phyloP scores from a whole-genome alignment of 2,113 vertebrate genomes.

The Oncorhynchus masou region DNA sequence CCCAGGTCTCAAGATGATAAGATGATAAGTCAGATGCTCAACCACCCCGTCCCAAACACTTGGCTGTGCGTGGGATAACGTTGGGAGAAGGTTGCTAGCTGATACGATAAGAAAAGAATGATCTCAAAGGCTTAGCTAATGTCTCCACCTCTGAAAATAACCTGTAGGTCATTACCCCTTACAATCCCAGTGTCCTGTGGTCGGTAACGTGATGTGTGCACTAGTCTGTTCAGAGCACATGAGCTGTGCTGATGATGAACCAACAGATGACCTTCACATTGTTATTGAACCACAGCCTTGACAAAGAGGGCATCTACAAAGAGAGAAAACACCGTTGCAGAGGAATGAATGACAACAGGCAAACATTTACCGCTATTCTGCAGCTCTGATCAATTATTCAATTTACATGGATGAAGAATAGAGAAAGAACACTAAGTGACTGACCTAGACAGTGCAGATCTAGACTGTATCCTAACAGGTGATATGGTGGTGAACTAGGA shows the following conservation, averaged over 20 bases:
- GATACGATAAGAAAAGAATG: not conserved
- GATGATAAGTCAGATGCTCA: not conserved
- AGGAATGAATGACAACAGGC: not conserved
- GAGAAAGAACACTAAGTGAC: not conserved
- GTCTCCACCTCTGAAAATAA: constrained; percentile 27
- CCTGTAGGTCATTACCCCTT: not conserved
- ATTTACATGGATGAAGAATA: not conserved
- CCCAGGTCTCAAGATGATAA: not conserved
- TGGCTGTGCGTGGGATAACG: not conserved
- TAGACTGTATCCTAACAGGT: not conserved
- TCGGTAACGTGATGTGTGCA: not conserved
- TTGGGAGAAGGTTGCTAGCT: not conserved
- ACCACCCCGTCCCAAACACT: constrained; percentile 10
- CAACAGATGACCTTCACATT: not conserved
- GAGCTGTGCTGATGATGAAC: not conserved
- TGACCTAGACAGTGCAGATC: not conserved
- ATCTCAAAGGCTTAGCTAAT: constrained; percentile 24
- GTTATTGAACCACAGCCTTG: not conserved
- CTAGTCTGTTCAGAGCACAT: not conserved
- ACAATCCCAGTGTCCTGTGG: constrained; percentile 14
- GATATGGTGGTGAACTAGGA: not conserved
- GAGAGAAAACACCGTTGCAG: not conserved
- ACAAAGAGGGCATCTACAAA: not conserved
- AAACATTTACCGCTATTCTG: not conserved
- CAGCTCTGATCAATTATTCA: not conserved